Conservation (phyloP, 2,797 vertebrate species). For the Carapus acus region DNA sequence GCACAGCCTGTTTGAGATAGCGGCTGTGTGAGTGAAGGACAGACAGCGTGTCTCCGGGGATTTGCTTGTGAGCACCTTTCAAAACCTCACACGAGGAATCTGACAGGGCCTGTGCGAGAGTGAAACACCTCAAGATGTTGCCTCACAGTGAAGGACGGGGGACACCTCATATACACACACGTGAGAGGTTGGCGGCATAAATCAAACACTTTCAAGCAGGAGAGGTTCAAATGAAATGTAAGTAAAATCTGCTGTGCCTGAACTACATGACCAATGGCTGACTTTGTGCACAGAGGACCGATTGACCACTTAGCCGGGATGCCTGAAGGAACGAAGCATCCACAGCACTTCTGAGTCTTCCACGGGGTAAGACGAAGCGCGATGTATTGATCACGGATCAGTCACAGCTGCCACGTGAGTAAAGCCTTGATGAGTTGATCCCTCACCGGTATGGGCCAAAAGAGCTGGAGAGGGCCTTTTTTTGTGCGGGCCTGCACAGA, state of each 20-base stretch:
- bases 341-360: conserved; percentile 30
- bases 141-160: too few species aligned
- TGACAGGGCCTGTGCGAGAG: not conserved
- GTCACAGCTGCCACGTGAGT: conserved; percentile 10
- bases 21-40: conserved; percentile 12
- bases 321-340: conserved; percentile 20
- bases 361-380: conserved; percentile 39
- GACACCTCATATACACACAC: too few species aligned
- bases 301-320: conserved; percentile 24
- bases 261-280: conserved; percentile 1
- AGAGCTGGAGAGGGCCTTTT: not conserved
- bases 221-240: too few species aligned
- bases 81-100: conserved; percentile 10
- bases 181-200: too few species aligned
- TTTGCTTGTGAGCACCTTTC: conserved; percentile 15
- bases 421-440: conserved; percentile 18
- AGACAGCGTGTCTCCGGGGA: conserved; percentile 14
- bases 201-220: too few species aligned
- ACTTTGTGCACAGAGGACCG: not conserved
- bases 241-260: not conserved
- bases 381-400: conserved; percentile 38
- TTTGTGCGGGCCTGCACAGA: not conserved
- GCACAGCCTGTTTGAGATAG: conserved; percentile 31
- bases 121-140: not conserved
- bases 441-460: not conserved